Percentiles rank a stretch among this genome's conserved stretches.
These are phyloP conservation scores for Urechis unicinctus DNA, from an alignment of 2,888 invertebrate species.

Conservation along the genomic window DNA sequence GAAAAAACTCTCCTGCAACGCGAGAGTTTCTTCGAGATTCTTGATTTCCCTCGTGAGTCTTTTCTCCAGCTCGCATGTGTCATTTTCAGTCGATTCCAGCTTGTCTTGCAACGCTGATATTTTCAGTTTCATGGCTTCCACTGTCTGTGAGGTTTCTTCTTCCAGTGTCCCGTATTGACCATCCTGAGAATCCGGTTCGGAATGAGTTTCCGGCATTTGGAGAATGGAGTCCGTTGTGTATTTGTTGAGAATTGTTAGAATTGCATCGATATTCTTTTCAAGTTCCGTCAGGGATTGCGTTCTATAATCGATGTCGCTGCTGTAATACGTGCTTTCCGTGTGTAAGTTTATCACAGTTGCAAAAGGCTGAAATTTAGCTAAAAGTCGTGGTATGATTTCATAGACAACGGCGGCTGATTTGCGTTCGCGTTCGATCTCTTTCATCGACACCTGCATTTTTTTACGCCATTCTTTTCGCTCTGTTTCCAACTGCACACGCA, in stretches of 20 bases:
- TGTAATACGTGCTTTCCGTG: not conserved
- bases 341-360: no score
- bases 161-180: no score
- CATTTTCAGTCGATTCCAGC: no score
- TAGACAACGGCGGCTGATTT: conserved; percentile 27
- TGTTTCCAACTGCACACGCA: conserved; percentile 7
- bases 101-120: no score
- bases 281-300: no score
- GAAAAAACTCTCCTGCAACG: not conserved
- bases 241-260: not conserved
- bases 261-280: conserved; percentile 3
- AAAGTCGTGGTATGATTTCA: conserved; percentile 20
- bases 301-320: not conserved
- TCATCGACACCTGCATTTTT: conserved; percentile 34
- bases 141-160: no score
- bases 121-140: no score
- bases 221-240: not conserved
- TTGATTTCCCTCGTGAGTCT: not conserved
- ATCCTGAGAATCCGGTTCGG: no score
- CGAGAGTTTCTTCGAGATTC: not conserved
- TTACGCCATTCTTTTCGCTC: conserved; percentile 28
- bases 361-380: not conserved
- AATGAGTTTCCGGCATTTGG: no score
- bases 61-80: not conserved
- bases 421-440: conserved; percentile 34